phyloP scores from a whole-genome alignment of 2,113 vertebrate species.

The Vulpes vulpes region DNA sequence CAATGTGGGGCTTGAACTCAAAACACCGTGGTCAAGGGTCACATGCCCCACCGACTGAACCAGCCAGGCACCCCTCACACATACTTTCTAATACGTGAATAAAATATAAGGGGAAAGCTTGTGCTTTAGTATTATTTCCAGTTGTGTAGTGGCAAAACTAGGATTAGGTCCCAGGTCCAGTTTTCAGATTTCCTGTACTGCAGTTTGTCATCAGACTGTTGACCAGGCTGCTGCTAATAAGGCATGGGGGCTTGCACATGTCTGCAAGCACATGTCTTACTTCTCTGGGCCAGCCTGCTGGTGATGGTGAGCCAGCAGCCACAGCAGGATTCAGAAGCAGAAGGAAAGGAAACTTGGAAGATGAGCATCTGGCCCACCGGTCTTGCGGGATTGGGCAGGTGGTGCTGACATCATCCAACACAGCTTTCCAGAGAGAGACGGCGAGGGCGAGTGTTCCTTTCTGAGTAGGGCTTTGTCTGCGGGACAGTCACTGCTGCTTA shows the following conservation, averaged over 20 bases:
- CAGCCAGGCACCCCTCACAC: background rate
- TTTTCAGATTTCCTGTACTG: background rate
- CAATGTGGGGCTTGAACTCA: background rate
- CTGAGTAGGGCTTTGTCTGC: background rate
- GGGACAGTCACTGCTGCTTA: accelerated
- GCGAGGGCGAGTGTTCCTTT: background rate
- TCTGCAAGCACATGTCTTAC: too few species aligned
- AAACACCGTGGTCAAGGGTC: background rate
- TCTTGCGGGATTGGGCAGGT: accelerated
- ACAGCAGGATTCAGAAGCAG: background rate
- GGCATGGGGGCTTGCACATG: too few species aligned
- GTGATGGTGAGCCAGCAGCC: background rate
- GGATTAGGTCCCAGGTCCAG: background rate
- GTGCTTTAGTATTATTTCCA: background rate
- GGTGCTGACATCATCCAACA: accelerated
- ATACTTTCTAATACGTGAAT: background rate
- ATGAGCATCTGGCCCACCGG: too few species aligned
- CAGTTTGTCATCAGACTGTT: background rate
- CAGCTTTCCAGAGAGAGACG: background rate
- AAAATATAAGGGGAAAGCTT: background rate
- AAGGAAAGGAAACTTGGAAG: background rate
- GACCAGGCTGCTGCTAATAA: background rate
- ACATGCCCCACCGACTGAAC: background rate
- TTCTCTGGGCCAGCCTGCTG: background rate
- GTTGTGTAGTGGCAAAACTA: background rate